phyloP scores from a whole-genome alignment of 2,888 invertebrate genomes.

The Ecliptopera silaceata region DNA sequence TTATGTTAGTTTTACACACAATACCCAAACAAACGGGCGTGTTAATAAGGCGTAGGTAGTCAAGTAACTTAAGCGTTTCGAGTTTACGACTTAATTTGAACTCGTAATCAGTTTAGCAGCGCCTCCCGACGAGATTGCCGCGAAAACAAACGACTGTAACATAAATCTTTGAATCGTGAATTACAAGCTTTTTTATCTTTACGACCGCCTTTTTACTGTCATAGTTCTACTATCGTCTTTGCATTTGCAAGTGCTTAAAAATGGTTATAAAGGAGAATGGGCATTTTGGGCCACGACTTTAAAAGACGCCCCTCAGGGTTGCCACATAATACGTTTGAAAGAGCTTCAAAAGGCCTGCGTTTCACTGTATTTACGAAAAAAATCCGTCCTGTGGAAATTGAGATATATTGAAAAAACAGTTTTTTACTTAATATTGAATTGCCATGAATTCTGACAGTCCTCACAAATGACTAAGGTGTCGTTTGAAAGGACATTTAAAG shows the following conservation, averaged over 20 bases:
- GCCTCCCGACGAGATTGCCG: conserved; percentile 55
- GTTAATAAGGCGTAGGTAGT: conserved; percentile 57
- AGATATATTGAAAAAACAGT: no score
- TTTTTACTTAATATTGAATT: no score
- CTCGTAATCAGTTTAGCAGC: conserved; percentile 76
- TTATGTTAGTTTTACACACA: conserved; percentile 30
- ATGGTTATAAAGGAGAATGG: no score
- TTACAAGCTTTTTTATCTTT: conserved; percentile 59
- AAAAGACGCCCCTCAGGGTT: no score
- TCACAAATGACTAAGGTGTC: no score
- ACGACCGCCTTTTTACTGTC: conserved; percentile 44
- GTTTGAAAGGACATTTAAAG: no score
- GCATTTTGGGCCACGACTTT: no score
- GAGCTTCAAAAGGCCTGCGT: no score
- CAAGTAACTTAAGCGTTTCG: conserved; percentile 69
- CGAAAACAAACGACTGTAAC: conserved; percentile 69
- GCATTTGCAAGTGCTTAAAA: conserved; percentile 28
- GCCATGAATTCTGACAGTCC: no score
- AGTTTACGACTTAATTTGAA: conserved; percentile 80
- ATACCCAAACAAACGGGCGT: conserved; percentile 47
- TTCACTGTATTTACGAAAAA: no score
- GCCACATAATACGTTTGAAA: no score
- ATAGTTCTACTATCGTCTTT: conserved; percentile 43
- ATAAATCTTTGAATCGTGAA: conserved; percentile 64
- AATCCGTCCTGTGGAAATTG: no score